phyloP scores from a whole-genome alignment of 2,888 invertebrate species.

The Cheilosia scutellata region DNA sequence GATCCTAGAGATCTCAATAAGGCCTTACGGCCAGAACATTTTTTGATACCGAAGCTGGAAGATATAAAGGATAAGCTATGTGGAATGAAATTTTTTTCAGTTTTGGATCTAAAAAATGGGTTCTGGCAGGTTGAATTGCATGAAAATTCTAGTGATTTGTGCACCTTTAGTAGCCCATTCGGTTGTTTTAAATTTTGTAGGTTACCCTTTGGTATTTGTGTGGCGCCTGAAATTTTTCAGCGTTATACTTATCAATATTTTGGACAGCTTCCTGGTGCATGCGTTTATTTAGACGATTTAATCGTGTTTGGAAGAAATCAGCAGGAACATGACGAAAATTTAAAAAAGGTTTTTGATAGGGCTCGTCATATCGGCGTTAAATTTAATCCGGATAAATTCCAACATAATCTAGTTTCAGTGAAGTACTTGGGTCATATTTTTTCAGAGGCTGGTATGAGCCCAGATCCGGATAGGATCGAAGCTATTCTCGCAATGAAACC shows the following conservation, averaged over 20 bases:
- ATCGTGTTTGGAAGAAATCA: slow-evolving; percentile 13
- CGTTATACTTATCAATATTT: slow-evolving; percentile 27
- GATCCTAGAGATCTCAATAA: slow-evolving; percentile 29
- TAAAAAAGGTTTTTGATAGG: slow-evolving; percentile 2
- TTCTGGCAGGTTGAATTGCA: slow-evolving; percentile 21
- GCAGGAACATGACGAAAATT: slow-evolving; percentile 19
- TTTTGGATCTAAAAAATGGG: slow-evolving; percentile 9
- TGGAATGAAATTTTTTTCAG: slow-evolving; percentile 12
- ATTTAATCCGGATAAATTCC: slow-evolving; percentile 17
- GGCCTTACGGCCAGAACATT: slow-evolving; percentile 2
- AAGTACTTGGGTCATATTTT: slow-evolving; percentile 10
- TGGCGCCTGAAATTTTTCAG: slow-evolving; percentile 20
- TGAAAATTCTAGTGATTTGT: slow-evolving; percentile 13
- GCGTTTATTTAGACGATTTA: slow-evolving; percentile 25
- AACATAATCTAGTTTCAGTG: slow-evolving; percentile 4
- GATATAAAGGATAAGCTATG: slow-evolving; percentile 5
- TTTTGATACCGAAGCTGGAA: slow-evolving; percentile 17
- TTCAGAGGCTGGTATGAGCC: neutral
- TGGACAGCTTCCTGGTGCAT: slow-evolving; percentile 3
- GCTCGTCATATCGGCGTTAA: neutral
- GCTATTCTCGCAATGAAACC: neutral
- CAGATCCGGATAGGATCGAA: neutral
- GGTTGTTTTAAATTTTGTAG: slow-evolving; percentile 16
- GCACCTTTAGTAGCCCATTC: slow-evolving; percentile 14
- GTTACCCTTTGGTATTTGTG: slow-evolving; percentile 13